Base-by-base conservation (phyloP, 2,113 vertebrate species). In the Macrotus californicus region DNA sequence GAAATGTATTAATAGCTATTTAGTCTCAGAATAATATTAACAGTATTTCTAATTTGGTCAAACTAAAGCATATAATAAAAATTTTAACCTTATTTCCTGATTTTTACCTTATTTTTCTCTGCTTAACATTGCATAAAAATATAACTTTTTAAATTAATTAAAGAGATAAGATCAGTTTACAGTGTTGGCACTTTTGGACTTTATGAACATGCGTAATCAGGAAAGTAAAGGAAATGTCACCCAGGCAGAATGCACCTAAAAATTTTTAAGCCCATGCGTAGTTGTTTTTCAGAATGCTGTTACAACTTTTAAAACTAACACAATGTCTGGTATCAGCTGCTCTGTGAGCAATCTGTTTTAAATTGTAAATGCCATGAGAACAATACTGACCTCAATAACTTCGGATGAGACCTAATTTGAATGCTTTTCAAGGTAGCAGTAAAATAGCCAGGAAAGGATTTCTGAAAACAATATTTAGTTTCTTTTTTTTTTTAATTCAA, bases 381-480 rank as follows among this genome's bases (percentile, higher is more conserved):
- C 50, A 92, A 36, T 22, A 94, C 87, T 80, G 46, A 66, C 82
- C 93, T 95, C 34, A 91, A 29, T 72, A 77, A 93, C 46, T 83
- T 95, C 43, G 93, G 64, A 54, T 29, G 36, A 80, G 61, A 91
- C 0, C 50, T 54, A 66, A 56, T 94, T 83, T 56, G 29, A 93
- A 87, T 93, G 69, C 26, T 54, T 73, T 73, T 87, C 75, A 89
- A 26, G 13, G 66, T 93, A 34, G 90, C 50, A 86, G 43, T 94
- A 96, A 91, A 87, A 26, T 36, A 85, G 15, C 29, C 77, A 91
- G 91, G 89, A 93, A 96, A 94, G 93, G 43, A 67, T 87, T 31
- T 96, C 64, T 94, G 56, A 46, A 46, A 87, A 90, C n/a, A 96
- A 46, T 87, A 80, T 64, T 87, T 79, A 93, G 26, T 29, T 69